These are phyloP conservation scores for Orius laevigatus DNA, from an alignment of 1,140 invertebrate species.

Conservation along the genomic window DNA sequence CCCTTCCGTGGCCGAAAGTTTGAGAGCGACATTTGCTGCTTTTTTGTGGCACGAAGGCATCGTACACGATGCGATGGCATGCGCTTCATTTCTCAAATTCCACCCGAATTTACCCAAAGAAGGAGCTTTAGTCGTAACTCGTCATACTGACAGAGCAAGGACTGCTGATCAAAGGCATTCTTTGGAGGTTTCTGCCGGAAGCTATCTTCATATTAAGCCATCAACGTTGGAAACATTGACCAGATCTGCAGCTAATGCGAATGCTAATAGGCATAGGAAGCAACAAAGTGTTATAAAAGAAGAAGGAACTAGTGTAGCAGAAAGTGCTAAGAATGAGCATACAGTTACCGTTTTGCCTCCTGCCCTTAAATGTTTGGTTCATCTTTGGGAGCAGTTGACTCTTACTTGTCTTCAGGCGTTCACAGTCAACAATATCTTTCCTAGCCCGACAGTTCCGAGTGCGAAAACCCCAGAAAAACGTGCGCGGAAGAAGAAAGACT, in stretches of 20 bases:
- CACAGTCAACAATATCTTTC: conserved; percentile 26
- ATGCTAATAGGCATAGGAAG: conserved; percentile 42
- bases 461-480: conserved; percentile 22
- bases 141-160: conserved; percentile 27
- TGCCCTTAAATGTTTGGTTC: conserved; percentile 63
- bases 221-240: conserved; percentile 58
- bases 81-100: conserved; percentile 89
- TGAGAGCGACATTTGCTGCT: conserved; percentile 86
- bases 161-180: conserved; percentile 20
- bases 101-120: conserved; percentile 74
- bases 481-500: conserved; percentile 41
- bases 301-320: conserved; percentile 24
- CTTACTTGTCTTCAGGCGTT: conserved; percentile 37
- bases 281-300: conserved; percentile 39
- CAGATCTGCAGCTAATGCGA: conserved; percentile 54
- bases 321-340: conserved; percentile 26
- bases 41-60: conserved; percentile 95
- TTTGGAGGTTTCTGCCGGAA: conserved; percentile 29
- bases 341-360: conserved; percentile 63
- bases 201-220: conserved; percentile 60
- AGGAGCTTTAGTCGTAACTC: conserved; percentile 54
- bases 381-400: conserved; percentile 80
- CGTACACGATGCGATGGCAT: conserved; percentile 93
- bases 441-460: conserved; percentile 26
- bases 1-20: conserved; percentile 80